Evolutionary conservation across 2,888 invertebrate species (phyloP).

Genomic region (Campoplex capitator): DNA sequence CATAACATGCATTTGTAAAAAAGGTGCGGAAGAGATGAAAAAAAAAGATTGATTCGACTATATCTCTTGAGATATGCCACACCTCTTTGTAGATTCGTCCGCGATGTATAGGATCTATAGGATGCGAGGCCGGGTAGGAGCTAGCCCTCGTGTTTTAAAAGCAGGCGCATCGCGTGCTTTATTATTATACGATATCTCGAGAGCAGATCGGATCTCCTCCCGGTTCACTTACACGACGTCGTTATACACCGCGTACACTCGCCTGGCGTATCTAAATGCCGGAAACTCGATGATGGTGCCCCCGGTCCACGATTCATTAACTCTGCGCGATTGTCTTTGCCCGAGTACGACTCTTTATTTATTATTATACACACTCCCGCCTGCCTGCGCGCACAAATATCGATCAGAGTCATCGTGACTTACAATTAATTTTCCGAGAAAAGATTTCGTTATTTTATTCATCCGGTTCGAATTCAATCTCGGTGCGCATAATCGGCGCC

Average conservation of each 20-base stretch:
- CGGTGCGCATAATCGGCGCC: no score
- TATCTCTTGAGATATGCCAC: slow-evolving; percentile 50
- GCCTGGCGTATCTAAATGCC: slow-evolving; percentile 82
- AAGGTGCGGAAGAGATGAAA: not conserved
- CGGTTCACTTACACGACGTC: slow-evolving; percentile 40
- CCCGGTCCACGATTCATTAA: slow-evolving; percentile 80
- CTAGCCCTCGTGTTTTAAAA: slow-evolving; percentile 21
- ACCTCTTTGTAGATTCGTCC: slow-evolving; percentile 33
- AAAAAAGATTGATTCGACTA: slow-evolving; percentile 28
- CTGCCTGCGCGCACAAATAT: no score
- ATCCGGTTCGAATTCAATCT: not conserved
- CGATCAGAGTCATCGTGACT: slow-evolving; percentile 11
- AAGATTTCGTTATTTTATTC: not conserved
- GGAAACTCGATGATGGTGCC: slow-evolving; percentile 74
- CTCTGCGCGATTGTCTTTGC: slow-evolving; percentile 64
- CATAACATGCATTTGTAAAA: no score
- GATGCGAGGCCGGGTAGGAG: not conserved
- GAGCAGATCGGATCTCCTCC: slow-evolving; percentile 54
- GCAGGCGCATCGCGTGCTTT: slow-evolving; percentile 62
- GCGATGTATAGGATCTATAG: no score
- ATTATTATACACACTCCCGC: not conserved
- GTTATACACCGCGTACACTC: slow-evolving; percentile 65
- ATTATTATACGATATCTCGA: slow-evolving; percentile 65
- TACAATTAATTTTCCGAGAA: slow-evolving; percentile 4
- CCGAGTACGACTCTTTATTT: slow-evolving; percentile 23